Evolutionary conservation across 2,797 vertebrate species (phyloP).

Genomic region (Sebastiscus tertius): DNA sequence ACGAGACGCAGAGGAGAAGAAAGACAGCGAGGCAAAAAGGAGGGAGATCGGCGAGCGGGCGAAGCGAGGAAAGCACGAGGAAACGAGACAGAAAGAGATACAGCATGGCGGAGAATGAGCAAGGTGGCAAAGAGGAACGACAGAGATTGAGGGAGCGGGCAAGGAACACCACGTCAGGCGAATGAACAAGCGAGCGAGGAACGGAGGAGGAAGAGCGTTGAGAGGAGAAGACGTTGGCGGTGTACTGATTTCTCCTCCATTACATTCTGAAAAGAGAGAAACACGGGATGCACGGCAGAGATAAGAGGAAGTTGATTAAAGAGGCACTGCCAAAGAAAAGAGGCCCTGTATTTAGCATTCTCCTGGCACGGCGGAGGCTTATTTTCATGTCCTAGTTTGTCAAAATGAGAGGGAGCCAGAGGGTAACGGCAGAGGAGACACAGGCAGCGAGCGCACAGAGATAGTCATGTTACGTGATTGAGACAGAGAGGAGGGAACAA

Average conservation of each 20-base stretch:
- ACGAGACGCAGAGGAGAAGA: background rate
- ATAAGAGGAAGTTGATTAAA: constrained; percentile 82
- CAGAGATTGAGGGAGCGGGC: constrained; percentile 27
- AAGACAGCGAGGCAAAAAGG: background rate
- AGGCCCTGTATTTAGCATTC: constrained; percentile 77
- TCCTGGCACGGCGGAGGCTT: constrained; percentile 70
- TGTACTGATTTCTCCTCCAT: constrained; percentile 67
- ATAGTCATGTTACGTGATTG: constrained; percentile 61
- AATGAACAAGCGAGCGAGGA: constrained; percentile 34
- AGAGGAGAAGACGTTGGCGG: constrained; percentile 50
- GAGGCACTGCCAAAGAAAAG: constrained; percentile 70
- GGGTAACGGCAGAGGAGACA: constrained; percentile 68
- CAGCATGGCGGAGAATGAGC: constrained; percentile 8
- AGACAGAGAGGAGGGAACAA: constrained; percentile 45
- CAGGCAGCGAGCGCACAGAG: constrained; percentile 47
- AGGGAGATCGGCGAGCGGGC: background rate
- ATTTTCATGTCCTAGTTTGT: constrained; percentile 81
- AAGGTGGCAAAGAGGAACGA: constrained; percentile 38
- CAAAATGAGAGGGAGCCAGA: constrained; percentile 74
- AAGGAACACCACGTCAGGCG: background rate
- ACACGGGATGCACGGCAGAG: constrained; percentile 74
- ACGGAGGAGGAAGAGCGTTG: constrained; percentile 43
- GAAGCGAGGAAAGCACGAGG: constrained; percentile 10
- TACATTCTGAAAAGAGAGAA: constrained; percentile 65
- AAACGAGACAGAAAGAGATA: constrained; percentile 41